These are phyloP conservation scores for Synergus japonicus DNA, from an alignment of 2,888 invertebrate species.

Conservation along the genomic window DNA sequence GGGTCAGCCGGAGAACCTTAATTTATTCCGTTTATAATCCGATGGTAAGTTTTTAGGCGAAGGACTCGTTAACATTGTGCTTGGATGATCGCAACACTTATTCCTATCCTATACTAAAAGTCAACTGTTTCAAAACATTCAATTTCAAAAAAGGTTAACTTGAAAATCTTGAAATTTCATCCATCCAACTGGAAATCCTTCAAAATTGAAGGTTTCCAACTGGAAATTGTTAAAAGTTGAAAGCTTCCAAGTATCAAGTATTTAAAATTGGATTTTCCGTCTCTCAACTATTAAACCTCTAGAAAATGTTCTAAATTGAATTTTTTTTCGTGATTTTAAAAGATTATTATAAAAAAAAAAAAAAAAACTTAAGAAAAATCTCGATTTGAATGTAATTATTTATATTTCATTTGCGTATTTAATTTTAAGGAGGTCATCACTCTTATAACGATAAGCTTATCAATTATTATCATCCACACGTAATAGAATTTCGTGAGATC, in stretches of 20 bases:
- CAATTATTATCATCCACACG: constrained; percentile 8
- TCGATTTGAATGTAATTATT: neutral
- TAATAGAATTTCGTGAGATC: neutral
- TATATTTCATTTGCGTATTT: neutral
- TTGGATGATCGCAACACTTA: constrained; percentile 2
- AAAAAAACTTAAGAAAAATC: neutral
- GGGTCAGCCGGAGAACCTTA: constrained; percentile 49
- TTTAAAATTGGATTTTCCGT: too few species aligned
- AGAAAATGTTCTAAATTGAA: too few species aligned
- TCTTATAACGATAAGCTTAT: constrained; percentile 30
- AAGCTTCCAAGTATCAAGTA: too few species aligned
- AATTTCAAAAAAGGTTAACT: too few species aligned
- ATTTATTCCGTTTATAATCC: constrained; percentile 34
- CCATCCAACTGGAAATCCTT: too few species aligned
- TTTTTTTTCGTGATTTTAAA: too few species aligned
- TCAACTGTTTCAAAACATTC: too few species aligned
- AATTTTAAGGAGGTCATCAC: neutral
- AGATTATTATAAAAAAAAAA: too few species aligned
- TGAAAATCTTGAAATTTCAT: too few species aligned
- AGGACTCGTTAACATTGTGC: constrained; percentile 45
- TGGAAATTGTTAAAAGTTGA: too few species aligned
- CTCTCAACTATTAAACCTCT: too few species aligned
- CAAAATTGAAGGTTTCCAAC: too few species aligned
- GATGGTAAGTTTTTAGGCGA: constrained; percentile 46
- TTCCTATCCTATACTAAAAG: neutral